Evolutionary conservation across 1,140 invertebrate species (phyloP), one percentile per base, ranked within the genome.

Genomic region (Potamilus streckersoni): DNA sequence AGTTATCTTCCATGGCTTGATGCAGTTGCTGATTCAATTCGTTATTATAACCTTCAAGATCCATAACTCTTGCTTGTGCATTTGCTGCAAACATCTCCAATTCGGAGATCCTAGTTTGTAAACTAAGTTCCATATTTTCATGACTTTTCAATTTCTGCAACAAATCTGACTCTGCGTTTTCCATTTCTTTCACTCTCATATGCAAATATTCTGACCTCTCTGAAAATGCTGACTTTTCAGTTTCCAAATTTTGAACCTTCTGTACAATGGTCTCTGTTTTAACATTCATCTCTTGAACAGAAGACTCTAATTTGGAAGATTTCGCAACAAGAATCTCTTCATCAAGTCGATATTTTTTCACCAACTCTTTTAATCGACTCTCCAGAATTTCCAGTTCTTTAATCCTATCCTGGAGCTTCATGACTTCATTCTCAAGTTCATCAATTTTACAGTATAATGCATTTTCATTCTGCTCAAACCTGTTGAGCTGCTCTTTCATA

Each of bases 171-270:
- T 88, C 86, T 23, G 84, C 78, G 78, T 73, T 83, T 64, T 87
- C 85, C 65, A 87, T 69, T 61, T 88, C 86, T 63, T 86, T 82
- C 56, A 86, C 70, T 57, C 82, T 71, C 65, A 80, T 72, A 27
- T 86, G 80, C 20, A 86, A 75, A 74, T 84, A 85, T 66, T 85
- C 83, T 17, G 82, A 77, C 67, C 85, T 84, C 58, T 86, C 83
- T 11, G 78, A 66, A 3, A 85, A 79, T 16, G 73, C 79, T 23
- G 74, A 69, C 38, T 85, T 87, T 74, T 88, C 86, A 57, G 82
- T 78, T 69, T 85, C 83, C 49, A 87, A 66, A 73, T 82, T 82
- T 64, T 85, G 78, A 5, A 88, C 69, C 61, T 80, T 82, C 20
- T 82, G 79, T 74, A 80, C 86, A 55, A 88, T 71, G 17, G 82